Percentiles rank a stretch among this genome's conserved stretches.
phyloP scores from a whole-genome alignment of 2,888 invertebrate genomes.

The Drosophila neoperkinsi region DNA sequence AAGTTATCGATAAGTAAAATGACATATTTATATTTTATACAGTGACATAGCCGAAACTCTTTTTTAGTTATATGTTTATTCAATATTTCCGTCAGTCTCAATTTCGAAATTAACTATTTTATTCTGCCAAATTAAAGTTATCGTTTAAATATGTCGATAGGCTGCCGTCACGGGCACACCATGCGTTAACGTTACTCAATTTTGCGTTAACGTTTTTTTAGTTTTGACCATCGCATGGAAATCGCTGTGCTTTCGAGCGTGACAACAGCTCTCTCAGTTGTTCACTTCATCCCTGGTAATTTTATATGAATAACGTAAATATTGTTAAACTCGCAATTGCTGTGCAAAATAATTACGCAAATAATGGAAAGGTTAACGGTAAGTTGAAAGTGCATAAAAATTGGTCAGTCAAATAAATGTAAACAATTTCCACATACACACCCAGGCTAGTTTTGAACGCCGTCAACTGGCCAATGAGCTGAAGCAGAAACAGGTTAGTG shows the following conservation, averaged over 20 bases:
- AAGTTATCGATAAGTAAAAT: background rate
- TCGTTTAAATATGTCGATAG: background rate
- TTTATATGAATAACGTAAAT: conserved; percentile 44
- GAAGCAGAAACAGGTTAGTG: conserved; percentile 82
- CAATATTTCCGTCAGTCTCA: background rate
- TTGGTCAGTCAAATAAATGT: background rate
- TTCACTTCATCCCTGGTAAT: conserved; percentile 36
- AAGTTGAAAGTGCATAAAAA: background rate
- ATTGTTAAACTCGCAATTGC: conserved; percentile 32
- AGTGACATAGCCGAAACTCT: background rate
- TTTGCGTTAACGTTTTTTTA: conserved; percentile 41
- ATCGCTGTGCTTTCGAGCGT: conserved; percentile 17
- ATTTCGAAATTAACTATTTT: background rate
- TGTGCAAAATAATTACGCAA: conserved; percentile 10
- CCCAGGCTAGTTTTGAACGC: conserved; percentile 44
- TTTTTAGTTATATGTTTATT: background rate
- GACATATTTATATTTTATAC: background rate
- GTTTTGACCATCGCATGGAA: conserved; percentile 5
- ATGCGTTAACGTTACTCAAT: conserved; percentile 8
- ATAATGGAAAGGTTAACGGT: conserved; percentile 54
- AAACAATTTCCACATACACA: background rate
- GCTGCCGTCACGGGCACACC: background rate
- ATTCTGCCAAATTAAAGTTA: background rate
- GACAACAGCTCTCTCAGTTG: conserved; percentile 5
- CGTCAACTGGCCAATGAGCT: conserved; percentile 75